Conservation (phyloP, 1,140 invertebrate species). For the Lucilia sericata region DNA sequence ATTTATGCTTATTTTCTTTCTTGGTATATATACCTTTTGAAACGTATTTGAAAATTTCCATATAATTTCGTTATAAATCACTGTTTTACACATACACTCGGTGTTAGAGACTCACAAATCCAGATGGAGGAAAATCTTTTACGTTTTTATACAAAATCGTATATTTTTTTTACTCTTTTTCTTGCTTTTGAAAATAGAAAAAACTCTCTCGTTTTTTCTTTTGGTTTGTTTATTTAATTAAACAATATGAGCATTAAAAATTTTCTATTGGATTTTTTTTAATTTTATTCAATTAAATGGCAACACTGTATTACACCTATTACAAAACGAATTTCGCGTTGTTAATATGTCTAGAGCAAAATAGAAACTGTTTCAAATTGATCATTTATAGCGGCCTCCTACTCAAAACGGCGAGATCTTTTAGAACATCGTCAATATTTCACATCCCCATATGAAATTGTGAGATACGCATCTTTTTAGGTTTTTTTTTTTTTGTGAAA, state of each 20-base stretch:
- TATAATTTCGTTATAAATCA: neutral
- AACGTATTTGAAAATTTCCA: neutral
- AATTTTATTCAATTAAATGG: neutral
- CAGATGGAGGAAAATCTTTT: neutral
- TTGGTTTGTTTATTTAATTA: conserved; percentile 6
- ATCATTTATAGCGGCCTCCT: conserved; percentile 16
- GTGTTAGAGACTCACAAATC: neutral
- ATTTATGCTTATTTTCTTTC: neutral
- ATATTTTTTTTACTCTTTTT: neutral
- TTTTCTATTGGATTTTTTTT: neutral
- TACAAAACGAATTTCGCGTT: neutral
- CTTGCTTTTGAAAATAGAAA: neutral
- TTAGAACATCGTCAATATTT: neutral
- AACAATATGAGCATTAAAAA: neutral
- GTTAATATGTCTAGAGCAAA: conserved; percentile 27
- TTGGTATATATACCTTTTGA: neutral
- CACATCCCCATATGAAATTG: conserved; percentile 1
- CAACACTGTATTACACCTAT: neutral
- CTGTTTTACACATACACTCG: neutral
- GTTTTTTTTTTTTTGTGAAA: neutral
- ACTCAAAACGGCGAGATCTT: conserved; percentile 32
- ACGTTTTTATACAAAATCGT: neutral
- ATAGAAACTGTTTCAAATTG: conserved; percentile 31
- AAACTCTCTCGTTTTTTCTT: neutral
- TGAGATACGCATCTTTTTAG: conserved; percentile 7